Evolutionary conservation across 2,113 vertebrate species (phyloP).

Genomic region (Lipophrys pholis): DNA sequence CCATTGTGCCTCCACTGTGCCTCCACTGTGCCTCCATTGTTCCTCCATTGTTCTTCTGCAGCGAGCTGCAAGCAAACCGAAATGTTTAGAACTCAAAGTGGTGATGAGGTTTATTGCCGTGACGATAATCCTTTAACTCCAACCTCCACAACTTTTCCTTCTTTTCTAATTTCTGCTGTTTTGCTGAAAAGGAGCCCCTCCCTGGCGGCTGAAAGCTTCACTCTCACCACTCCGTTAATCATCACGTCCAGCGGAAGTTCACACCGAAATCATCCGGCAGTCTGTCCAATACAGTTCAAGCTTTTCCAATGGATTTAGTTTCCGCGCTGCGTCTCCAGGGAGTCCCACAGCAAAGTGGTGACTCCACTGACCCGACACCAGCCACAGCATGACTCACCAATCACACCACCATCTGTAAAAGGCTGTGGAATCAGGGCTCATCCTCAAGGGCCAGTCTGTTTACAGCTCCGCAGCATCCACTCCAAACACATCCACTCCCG

Average conservation of each 20-base stretch:
- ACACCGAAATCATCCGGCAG: not conserved
- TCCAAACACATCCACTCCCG: constrained; percentile 72
- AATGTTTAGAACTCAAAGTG: no score
- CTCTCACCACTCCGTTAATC: constrained; percentile 9
- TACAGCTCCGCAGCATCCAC: constrained; percentile 57
- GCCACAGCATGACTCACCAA: no score
- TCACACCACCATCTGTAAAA: no score
- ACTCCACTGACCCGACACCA: no score
- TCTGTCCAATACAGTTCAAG: constrained; percentile 12
- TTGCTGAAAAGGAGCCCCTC: not conserved
- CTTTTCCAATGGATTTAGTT: constrained; percentile 19
- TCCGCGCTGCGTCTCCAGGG: constrained; percentile 26
- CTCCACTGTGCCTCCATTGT: no score
- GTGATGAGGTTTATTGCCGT: no score
- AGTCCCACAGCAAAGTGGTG: not conserved
- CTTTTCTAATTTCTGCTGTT: not conserved
- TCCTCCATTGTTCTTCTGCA: no score
- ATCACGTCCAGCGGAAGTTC: constrained; percentile 1
- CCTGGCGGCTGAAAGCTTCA: not conserved
- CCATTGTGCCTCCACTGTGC: no score
- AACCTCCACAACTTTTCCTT: not conserved
- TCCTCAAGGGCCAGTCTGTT: no score
- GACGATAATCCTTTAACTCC: no score
- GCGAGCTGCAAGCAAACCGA: no score
- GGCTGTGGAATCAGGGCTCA: not conserved